Evolutionary conservation across 2,113 vertebrate genomes (phyloP).

Genomic region (Corvus cornix): DNA sequence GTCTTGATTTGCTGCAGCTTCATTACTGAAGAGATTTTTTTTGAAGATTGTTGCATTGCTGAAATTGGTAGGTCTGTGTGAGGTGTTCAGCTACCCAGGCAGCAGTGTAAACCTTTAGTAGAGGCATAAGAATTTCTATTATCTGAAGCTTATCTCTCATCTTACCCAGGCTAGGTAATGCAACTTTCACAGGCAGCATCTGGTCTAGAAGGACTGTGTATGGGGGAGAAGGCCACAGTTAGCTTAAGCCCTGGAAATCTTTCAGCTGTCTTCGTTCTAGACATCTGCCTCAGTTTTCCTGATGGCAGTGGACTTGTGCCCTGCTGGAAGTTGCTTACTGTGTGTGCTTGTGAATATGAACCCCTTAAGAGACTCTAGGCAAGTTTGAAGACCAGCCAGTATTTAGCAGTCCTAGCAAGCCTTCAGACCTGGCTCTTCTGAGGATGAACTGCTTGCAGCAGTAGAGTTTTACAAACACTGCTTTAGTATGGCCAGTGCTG

Average conservation of each 20-base stretch:
- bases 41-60: background rate
- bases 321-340: background rate
- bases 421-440: background rate
- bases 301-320: background rate
- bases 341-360: background rate
- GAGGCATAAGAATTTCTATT: background rate
- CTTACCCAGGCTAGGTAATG: background rate
- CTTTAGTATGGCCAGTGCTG: background rate
- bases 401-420: background rate
- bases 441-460: background rate
- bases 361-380: background rate
- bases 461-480: background rate
- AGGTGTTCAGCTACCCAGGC: background rate
- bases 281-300: background rate
- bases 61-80: background rate
- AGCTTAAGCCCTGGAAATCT: background rate
- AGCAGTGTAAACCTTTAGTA: background rate
- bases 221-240: background rate
- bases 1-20: background rate
- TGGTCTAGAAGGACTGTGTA: background rate
- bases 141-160: slow-evolving; percentile 4
- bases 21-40: background rate
- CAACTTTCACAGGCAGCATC: background rate
- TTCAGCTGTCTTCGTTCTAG: background rate
- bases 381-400: background rate